Percentiles rank a stretch among this genome's conserved stretches.
These are phyloP conservation scores for Drosophila anceps DNA, from an alignment of 2,888 invertebrate genomes.

Conservation along the genomic window DNA sequence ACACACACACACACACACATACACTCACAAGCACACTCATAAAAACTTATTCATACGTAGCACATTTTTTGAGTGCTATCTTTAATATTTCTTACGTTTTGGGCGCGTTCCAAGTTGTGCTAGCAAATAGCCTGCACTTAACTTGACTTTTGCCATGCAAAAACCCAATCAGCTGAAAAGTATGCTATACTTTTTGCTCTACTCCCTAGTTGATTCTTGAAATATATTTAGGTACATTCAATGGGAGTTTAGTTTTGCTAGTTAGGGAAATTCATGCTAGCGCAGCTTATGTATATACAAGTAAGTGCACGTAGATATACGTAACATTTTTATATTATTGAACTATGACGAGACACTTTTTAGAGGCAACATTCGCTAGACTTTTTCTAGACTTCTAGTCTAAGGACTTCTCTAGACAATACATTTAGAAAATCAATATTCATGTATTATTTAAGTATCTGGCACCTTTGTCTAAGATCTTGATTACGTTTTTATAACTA, in stretches of 20 bases:
- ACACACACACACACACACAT: conserved; percentile 1
- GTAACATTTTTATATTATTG: neutral
- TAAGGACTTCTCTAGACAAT: too few species aligned
- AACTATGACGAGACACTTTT: neutral
- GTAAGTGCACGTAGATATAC: neutral
- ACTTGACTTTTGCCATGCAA: conserved; percentile 3
- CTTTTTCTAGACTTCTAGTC: neutral
- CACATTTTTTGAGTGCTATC: conserved; percentile 53
- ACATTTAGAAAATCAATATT: conserved; percentile 1
- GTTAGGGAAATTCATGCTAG: neutral
- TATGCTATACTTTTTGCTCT: conserved; percentile 3
- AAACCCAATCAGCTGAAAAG: conserved; percentile 26
- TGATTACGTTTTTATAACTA: neutral
- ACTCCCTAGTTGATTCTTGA: conserved; percentile 1
- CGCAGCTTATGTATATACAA: neutral
- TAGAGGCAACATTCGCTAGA: neutral
- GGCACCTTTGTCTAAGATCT: neutral
- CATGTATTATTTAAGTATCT: conserved; percentile 1
- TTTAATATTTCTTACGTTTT: conserved; percentile 18
- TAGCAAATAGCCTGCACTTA: conserved; percentile 24
- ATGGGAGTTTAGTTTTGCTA: neutral
- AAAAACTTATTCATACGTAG: conserved; percentile 36
- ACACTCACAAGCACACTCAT: conserved; percentile 9
- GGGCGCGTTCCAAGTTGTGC: conserved; percentile 18
- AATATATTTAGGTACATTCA: neutral